Evolutionary conservation across 2,888 invertebrate species (phyloP).

Genomic region (Augochlorella aurata): DNA sequence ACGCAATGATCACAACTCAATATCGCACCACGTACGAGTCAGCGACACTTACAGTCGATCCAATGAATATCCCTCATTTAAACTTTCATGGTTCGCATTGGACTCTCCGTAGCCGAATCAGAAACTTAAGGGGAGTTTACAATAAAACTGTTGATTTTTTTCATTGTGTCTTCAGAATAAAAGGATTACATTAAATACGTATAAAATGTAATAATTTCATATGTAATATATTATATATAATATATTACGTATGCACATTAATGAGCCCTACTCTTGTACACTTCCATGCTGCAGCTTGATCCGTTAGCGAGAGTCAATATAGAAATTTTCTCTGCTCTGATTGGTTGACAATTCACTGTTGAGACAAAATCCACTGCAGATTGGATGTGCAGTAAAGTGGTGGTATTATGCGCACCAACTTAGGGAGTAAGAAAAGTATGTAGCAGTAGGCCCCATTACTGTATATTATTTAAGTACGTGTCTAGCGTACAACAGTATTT

Average conservation of each 20-base stretch:
- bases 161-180: background rate
- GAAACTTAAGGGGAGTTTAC: conserved; percentile 28
- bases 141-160: background rate
- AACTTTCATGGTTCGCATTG: conserved; percentile 61
- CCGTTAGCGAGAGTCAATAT: too few relatives aligned
- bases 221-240: background rate
- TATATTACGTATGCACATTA: background rate
- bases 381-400: too few relatives aligned
- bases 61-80: conserved; percentile 59
- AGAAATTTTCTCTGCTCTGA: too few relatives aligned
- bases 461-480: too few relatives aligned
- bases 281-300: too few relatives aligned
- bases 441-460: too few relatives aligned
- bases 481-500: too few relatives aligned
- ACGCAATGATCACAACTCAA: conserved; percentile 59
- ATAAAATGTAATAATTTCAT: background rate
- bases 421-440: too few relatives aligned
- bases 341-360: too few relatives aligned
- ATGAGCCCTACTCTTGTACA: too few relatives aligned
- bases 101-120: conserved; percentile 44
- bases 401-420: too few relatives aligned
- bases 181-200: background rate
- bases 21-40: conserved; percentile 57
- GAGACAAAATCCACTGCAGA: too few relatives aligned
- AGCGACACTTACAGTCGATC: conserved; percentile 56